These are phyloP conservation scores for Enteromius viviparus DNA, from an alignment of 2,797 vertebrate genomes.

Conservation along the genomic window DNA sequence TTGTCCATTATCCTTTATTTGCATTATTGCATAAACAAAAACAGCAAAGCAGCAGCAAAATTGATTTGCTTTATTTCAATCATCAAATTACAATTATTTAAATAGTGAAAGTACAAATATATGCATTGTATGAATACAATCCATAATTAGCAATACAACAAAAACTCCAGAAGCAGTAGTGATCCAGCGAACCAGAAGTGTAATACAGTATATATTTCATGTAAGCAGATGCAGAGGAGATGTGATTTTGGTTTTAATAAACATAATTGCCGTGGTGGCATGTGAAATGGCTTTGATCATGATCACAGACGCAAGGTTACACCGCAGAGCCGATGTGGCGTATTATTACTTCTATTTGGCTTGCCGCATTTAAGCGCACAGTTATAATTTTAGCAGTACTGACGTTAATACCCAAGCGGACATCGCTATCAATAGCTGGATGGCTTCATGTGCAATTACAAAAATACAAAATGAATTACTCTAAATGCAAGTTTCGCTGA, in stretches of 20 bases:
- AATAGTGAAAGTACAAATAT: background rate
- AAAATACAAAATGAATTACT: background rate
- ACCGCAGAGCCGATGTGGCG: conserved; percentile 10
- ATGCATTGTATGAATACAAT: background rate
- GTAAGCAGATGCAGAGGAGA: background rate
- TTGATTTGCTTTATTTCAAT: background rate
- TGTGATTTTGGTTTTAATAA: conserved; percentile 25
- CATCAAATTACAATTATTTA: background rate
- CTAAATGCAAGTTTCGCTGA: conserved; percentile 37
- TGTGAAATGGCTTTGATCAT: conserved; percentile 21
- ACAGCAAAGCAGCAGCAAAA: background rate
- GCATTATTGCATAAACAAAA: conserved; percentile 5
- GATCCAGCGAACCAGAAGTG: background rate
- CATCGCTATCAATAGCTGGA: background rate
- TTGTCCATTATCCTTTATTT: conserved; percentile 24
- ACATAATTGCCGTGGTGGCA: conserved; percentile 11
- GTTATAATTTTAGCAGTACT: conserved; percentile 12
- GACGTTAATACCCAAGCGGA: conserved; percentile 6
- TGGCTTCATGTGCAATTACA: background rate
- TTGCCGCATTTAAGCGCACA: background rate
- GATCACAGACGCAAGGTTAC: conserved; percentile 30
- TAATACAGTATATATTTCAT: background rate
- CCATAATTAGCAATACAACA: background rate
- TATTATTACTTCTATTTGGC: conserved; percentile 7
- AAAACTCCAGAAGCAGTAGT: background rate